Base-by-base conservation (phyloP, 2,888 invertebrate genomes). In the Lasioglossum calceatum region DNA sequence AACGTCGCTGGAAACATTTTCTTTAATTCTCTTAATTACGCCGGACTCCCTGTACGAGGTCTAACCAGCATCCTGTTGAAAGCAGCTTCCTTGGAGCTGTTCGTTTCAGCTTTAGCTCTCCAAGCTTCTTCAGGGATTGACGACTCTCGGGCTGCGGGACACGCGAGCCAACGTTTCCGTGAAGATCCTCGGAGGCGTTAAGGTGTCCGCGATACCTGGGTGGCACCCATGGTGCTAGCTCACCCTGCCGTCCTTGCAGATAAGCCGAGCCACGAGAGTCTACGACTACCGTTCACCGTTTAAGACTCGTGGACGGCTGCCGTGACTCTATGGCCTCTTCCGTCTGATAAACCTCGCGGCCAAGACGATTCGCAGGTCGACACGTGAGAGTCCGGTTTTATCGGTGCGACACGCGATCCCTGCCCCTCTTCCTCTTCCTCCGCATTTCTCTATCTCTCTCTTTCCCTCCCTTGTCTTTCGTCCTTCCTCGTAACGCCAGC, bases 281-380 rank as follows among this genome's bases (percentile, higher is more conserved):
- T 90, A 92, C 92, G 89, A 92, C 91, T 91, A 87, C 83, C 88
- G 92, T 84, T 88, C 87, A 90, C 88, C 92, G 88, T 92, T 92
- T 91, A 90, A 92, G 90, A 86, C 87, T 81, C 82, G 73, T 84
- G 78, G 79, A 85, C 88, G 86, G 85, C 86, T 91, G 85, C 87
- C 91, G 87, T 91, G 91, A 91, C 90, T 91, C 86, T 86, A 87
- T 79, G 81, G 83, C 81, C 90, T 81, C 86, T 90, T 91, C 91
- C 90, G 91, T 76, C 89, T 87, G 91, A 91, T 91, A 91, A 90
- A 91, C 82, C 54, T 86, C 88, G 87, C 91, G 91, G 91, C 90
- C 89, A 91, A 89, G 89, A 91, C 91, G 90, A 90, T 91, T 91
- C 91, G 88, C 87, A 84, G 87, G 72, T 83, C 86, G 87, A 89